Percentiles rank a stretch among this genome's conserved stretches.
Conservation (phyloP, 2,888 invertebrate species). For the Octonoba sinensis region DNA sequence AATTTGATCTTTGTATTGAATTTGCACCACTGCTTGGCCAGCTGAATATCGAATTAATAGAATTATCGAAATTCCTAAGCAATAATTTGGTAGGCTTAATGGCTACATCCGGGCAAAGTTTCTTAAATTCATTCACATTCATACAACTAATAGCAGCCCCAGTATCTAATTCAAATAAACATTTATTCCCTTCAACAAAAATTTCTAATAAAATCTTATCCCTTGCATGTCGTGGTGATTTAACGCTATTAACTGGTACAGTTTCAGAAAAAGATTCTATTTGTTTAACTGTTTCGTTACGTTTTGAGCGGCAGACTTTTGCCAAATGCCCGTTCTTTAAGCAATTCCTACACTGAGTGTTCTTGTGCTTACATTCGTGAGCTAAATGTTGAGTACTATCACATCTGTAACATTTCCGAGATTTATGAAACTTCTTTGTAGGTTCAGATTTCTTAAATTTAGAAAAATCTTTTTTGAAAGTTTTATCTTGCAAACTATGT, state of each 20-base stretch:
- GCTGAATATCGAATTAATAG: too few relatives aligned
- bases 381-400: slow-evolving; percentile 47
- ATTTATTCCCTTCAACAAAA: slow-evolving; percentile 47
- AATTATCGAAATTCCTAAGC: slow-evolving; percentile 49
- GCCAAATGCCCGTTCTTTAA: slow-evolving; percentile 49
- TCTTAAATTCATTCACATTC: too few relatives aligned
- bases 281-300: slow-evolving; percentile 50
- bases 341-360: slow-evolving; percentile 45
- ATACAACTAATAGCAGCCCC: too few relatives aligned
- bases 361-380: slow-evolving; percentile 50
- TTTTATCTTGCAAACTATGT: too few relatives aligned
- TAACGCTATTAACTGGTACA: slow-evolving; percentile 46
- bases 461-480: too few relatives aligned
- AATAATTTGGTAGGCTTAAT: slow-evolving; percentile 50
- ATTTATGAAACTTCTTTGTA: too few relatives aligned
- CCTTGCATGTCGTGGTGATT: slow-evolving; percentile 46
- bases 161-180: too few relatives aligned
- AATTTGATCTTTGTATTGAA: slow-evolving; percentile 50
- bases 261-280: slow-evolving; percentile 45
- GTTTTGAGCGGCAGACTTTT: slow-evolving; percentile 47
- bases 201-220: slow-evolving; percentile 46
- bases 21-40: slow-evolving; percentile 48
- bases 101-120: slow-evolving; percentile 45
- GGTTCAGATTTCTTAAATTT: too few relatives aligned
- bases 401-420: slow-evolving; percentile 49